Evolutionary conservation across 2,113 vertebrate species (phyloP), one percentile per base, ranked within the genome.

Genomic region (Nesoenas mayeri): DNA sequence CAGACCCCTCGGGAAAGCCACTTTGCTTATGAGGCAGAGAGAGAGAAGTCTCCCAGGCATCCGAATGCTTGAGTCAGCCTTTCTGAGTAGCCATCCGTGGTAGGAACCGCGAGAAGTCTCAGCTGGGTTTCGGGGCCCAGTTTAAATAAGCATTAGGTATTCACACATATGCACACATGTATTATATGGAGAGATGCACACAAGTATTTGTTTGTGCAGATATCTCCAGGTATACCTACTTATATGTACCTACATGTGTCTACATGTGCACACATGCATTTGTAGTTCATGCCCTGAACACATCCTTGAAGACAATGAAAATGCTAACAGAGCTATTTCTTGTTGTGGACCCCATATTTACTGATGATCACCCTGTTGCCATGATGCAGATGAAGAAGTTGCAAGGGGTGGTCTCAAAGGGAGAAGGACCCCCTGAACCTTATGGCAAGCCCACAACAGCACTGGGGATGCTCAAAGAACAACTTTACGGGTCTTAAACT

Each of bases 11-110:
- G 12, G 90, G 96, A 70, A 77, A 91, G 36, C 42, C 94, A 28
- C 93, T 96, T 84, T 91, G 88, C 65, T 93, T 93, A 96, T 42
- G 72, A 92, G n/a, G 94, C 95, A 93, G 91, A 90, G 88, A 85
- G 70, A 79, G 40, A 53, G 34, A 56, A 6, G 70, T 90, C 94
- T 94, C 96, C 72, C 0, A 67, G 88, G 95, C 79, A 26, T 11
- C 18, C 28, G 15, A 90, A 57, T 75, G 81, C 92, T 94, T 91
- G 66, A 44, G 0, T 96, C 90, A 95, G 94, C 88, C 42, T 83
- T 85, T 73, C 36, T 2, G 85, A 95, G 94, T 92, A 95, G 47
- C 96, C 96, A 97, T 88, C 95, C 58, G 22, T 94, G 88, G 88
- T 57, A 85, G 85, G 72, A 92, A 79, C 67, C 0, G 28, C 5